These are phyloP conservation scores for Atta cephalotes DNA, from an alignment of 1,140 invertebrate species.

Conservation along the genomic window DNA sequence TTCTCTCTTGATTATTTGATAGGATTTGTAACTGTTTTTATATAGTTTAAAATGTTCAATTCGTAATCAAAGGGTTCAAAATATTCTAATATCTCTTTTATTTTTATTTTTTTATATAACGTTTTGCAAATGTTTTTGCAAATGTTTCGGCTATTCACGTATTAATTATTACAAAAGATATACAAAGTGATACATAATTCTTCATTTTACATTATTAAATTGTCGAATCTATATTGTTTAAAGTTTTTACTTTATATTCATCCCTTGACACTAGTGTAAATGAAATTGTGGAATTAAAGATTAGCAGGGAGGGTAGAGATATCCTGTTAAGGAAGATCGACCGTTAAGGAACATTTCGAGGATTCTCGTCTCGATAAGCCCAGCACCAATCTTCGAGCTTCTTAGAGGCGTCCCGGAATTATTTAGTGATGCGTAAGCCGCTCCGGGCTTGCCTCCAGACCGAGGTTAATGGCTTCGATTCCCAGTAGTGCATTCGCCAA, in stretches of 20 bases:
- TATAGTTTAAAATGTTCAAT: too few species aligned
- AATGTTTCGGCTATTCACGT: not conserved
- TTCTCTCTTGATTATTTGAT: too few species aligned
- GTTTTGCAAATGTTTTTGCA: too few species aligned
- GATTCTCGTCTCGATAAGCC: slow-evolving; percentile 71
- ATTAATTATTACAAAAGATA: slow-evolving; percentile 15
- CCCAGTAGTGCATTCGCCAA: slow-evolving; percentile 63
- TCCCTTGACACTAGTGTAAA: slow-evolving; percentile 32
- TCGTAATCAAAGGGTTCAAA: too few species aligned
- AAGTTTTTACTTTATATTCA: slow-evolving; percentile 40
- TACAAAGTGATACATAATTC: not conserved
- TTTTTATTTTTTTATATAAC: too few species aligned
- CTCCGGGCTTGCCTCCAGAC: slow-evolving; percentile 58
- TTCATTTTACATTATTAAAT: not conserved
- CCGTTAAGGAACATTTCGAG: slow-evolving; percentile 69
- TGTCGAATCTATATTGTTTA: slow-evolving; percentile 21
- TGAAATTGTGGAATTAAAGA: slow-evolving; percentile 73
- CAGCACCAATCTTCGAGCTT: slow-evolving; percentile 62
- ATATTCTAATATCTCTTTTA: too few species aligned
- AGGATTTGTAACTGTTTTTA: too few species aligned
- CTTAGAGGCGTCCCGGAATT: slow-evolving; percentile 71
- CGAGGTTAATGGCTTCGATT: slow-evolving; percentile 78
- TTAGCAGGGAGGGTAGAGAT: slow-evolving; percentile 69
- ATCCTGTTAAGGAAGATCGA: slow-evolving; percentile 67
- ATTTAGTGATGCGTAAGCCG: slow-evolving; percentile 76